Evolutionary conservation across 2,888 invertebrate genomes (phyloP), one percentile per base, ranked within the genome.

Genomic region (Bombylius major): DNA sequence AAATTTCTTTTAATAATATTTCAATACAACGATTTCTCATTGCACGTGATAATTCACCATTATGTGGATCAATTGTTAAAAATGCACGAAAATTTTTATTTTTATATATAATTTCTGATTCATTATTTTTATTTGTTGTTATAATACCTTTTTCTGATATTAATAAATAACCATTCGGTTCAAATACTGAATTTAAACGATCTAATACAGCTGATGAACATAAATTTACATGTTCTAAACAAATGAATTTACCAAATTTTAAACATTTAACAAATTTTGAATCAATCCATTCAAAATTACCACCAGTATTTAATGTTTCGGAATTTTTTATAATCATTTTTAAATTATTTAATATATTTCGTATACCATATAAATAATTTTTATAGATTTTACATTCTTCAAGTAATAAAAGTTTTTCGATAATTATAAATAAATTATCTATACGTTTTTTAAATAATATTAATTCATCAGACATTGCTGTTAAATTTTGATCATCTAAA

Each of bases 21-120:
- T 99, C 99, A 0, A 99, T 83, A 5, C 98, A 96, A 66, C 99
- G 81, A 73, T 99, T 99, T 58, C 98, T 81, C 99, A 99, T 99
- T 0, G 99, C 99, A 64, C 92, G 82, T 1, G 99, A 99, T 61
- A 99, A 88, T 73, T 96, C 95, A 0, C 99, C 99, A 73, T 90
- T 86, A 66, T 85, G 86, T 0, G 97, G 92, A 75, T 99, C 92
- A 84, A 97, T 90, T 0, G 95, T 87, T 59, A 99, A 82, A 69
- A 99, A 94, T 46, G 98, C 81, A 62, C 96, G 82, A 71, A 99
- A 99, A 69, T 95, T 82, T 11, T 83, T 79, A 71, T 99, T 94
- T 3, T 97, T 95, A 64, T 73, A 80, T 31, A 97, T 83, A 54
- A 82, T 78, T 54, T 84, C 79, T 11, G 78, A 73, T 11, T 42